Percentiles rank a stretch among this genome's conserved stretches.
phyloP scores from a whole-genome alignment of 2,888 invertebrate genomes.

The Catocala sponsa region DNA sequence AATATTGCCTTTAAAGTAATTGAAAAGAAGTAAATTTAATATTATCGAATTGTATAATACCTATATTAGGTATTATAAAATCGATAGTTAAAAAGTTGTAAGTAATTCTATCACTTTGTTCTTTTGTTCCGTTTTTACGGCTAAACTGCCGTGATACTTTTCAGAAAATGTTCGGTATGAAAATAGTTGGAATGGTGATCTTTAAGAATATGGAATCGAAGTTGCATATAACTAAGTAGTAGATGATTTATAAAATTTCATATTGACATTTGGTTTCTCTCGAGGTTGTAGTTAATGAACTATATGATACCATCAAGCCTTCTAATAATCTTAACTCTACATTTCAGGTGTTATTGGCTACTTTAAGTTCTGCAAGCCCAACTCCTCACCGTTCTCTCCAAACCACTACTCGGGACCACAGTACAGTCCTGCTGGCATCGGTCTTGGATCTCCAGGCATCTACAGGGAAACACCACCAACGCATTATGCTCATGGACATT shows the following conservation, averaged over 20 bases:
- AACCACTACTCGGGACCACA: conserved; percentile 89
- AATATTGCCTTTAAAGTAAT: background rate
- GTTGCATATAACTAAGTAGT: no score
- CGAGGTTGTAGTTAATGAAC: no score
- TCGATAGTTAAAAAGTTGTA: background rate
- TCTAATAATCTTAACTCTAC: background rate
- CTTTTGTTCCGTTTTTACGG: no score
- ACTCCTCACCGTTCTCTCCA: conserved; percentile 85
- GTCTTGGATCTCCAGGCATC: conserved; percentile 83
- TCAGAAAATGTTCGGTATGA: no score
- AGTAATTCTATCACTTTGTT: no score
- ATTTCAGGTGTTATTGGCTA: conserved; percentile 92
- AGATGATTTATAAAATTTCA: no score
- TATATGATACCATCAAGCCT: no score
- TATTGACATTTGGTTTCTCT: no score
- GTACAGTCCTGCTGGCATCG: conserved; percentile 93
- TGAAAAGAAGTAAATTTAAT: background rate
- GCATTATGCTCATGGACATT: conserved; percentile 78
- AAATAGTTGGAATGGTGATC: no score
- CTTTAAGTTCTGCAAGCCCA: conserved; percentile 94
- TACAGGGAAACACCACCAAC: conserved; percentile 79
- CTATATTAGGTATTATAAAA: background rate
- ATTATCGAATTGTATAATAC: no score
- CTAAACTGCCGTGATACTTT: no score
- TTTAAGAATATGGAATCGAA: no score